Evolutionary conservation across 2,888 invertebrate species (phyloP), one percentile per base, ranked within the genome.

Genomic region (Netelia melanura): DNA sequence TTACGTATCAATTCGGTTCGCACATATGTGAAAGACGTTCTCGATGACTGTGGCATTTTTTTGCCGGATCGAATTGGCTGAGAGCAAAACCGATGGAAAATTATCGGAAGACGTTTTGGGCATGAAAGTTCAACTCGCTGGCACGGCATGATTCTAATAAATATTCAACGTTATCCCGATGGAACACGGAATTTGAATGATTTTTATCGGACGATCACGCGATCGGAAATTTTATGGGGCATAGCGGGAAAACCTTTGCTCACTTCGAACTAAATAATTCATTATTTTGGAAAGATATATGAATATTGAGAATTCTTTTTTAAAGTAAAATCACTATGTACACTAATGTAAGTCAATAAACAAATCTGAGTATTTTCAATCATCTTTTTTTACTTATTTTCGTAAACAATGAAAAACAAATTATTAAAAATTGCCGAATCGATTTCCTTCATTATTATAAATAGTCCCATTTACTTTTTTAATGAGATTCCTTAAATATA

Each of bases 21-120:
- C 30, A 61, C 77, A 78, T 78, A 67, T 23, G 44, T 70, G 30
- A 0, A 17, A n/a, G 21, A 54, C 74, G 48, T 79, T 64, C 21
- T 8, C 54, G n/a, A 17, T 70, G 74, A 70, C 56, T 70, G 17
- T n/a, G 21, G 38, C 11, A n/a, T 48, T 62, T 64, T n/a, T 79
- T 11, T 17, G 56, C 25, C n/a, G 3, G n/a, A n/a, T 72, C 30
- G 21, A 17, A 38, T 38, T 21, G 14, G 21, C 23, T n/a, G 11
- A 6, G 65, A 54, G 17, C 25, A n/a, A 61, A 77, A 10, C 23
- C 23, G 11, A 10, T 17, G 25, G 30, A 17, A 68, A 23, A 43
- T 43, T 68, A 48, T 68, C n/a, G 23, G 11, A 62, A 23, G 30
- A 21, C 30, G 30, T 21, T 64, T 79, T 43, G n/a, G 54, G 23